Base-by-base conservation (phyloP, 1,140 invertebrate species). In the Papilio dardanus region DNA sequence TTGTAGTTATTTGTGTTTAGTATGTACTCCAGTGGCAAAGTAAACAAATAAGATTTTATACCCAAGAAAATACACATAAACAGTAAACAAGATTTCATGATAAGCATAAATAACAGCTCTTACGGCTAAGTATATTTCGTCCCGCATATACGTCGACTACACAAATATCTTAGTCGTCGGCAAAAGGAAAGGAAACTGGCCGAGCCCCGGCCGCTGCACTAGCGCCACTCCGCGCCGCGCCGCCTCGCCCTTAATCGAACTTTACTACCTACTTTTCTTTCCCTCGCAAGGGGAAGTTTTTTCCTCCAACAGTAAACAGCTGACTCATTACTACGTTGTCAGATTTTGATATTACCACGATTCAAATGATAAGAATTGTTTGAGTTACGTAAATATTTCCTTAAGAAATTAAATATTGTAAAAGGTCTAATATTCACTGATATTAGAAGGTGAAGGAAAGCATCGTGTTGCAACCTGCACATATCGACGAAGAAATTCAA, bases 241-340 rank as follows among this genome's bases (percentile, higher is more conserved):
- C 16, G 35, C 68, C 40, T 24, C 28, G 42, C 16, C 42, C 46
- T 73, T 58, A 35, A 73, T 73, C 71, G 71, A 73, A 73, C 71
- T 73, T 73, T 73, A 73, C 46, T 73, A 73, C 46, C 71, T 73
- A 73, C 71, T 73, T 71, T 73, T 73, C 46, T 50, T 73, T 73
- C 71, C 71, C 71, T 73, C 71, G 46, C 71, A 73, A 73, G 71
- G 69, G 71, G 42, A 73, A 30, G 24, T 73, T 73, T 73, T 71
- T 40, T 68, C 71, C 71, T 73, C 19, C 71, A 33, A 58, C 71
- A 73, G 71, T 73, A 73, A 73, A 73, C 71, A 73, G 71, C 71
- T 73, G 71, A 73, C 71, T 73, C 71, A 73, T 58, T 73, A 58
- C 71, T 33, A 58, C 71, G 71, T 73, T 73, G 71, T 73, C 71